These are phyloP conservation scores for Synanthedon vespiformis DNA, from an alignment of 2,888 invertebrate species.

Conservation along the genomic window DNA sequence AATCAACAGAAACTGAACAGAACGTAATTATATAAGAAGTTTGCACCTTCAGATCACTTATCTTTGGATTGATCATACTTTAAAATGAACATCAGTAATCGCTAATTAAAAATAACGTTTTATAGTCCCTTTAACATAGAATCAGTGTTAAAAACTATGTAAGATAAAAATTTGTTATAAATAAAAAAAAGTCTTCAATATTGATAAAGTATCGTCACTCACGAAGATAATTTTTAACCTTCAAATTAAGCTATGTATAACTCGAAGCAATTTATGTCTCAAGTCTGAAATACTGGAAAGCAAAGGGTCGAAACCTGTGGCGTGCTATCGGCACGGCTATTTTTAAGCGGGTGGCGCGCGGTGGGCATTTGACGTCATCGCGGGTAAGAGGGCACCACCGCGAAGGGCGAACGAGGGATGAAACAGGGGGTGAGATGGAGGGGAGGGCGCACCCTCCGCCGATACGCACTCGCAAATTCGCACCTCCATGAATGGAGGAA, in stretches of 20 bases:
- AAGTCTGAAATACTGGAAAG: slow-evolving; percentile 15
- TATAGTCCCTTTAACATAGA: too few species aligned
- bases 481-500: slow-evolving; percentile 65
- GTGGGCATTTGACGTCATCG: slow-evolving; percentile 63
- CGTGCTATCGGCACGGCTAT: slow-evolving; percentile 57
- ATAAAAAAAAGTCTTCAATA: too few species aligned
- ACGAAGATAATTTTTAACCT: too few species aligned
- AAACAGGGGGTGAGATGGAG: background rate
- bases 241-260: background rate
- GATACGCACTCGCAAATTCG: slow-evolving; percentile 66
- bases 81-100: too few species aligned
- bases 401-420: background rate
- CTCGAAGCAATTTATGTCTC: background rate
- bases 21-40: too few species aligned
- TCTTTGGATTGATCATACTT: too few species aligned
- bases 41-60: too few species aligned
- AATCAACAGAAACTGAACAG: too few species aligned
- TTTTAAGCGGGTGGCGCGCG: slow-evolving; percentile 56
- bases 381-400: slow-evolving; percentile 21
- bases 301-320: slow-evolving; percentile 56
- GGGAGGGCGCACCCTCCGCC: slow-evolving; percentile 43
- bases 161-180: too few species aligned
- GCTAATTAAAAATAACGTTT: too few species aligned
- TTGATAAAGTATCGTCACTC: too few species aligned
- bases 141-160: too few species aligned